Evolutionary conservation across 1,140 invertebrate genomes (phyloP), one percentile per base, ranked within the genome.

Genomic region (Brachionus rotundiformis): DNA sequence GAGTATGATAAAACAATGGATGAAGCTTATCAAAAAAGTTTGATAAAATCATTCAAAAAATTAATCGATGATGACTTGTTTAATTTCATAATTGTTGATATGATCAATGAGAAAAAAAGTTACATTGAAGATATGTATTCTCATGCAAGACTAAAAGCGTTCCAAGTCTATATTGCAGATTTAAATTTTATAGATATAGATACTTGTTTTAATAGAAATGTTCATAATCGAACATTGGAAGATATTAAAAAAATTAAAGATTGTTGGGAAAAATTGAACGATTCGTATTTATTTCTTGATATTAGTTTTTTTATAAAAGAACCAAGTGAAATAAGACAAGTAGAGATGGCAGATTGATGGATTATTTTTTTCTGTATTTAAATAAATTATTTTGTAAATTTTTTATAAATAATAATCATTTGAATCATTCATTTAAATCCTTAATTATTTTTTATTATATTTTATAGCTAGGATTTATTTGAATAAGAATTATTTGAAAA

Each of bases 31-130:
- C 86, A 93, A 82, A 90, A 90, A 33, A 95, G 93, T 65, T 89
- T 98, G 36, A 89, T 93, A 33, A 95, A 95, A 89, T 92, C 94
- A 16, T 96, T 96, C 85, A 95, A 94, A 85, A 95, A 95, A 88
- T 95, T 93, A 25, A 90, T 97, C 6, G 92, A 92, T 41, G 94
- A 96, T 88, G 93, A 94, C 29, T 95, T 94, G 85, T 96, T 96
- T 86, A 91, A 92, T 71, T 96, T 98, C 86, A 93, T 98, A 82
- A 94, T 98, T 86, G 91, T 95, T 23, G 95, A 97, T 88, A 92
- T 93, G 84, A 85, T 86, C 3, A 87, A 88, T 84, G 92, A 95
- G 83, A 92, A 92, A 85, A 90, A 94, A 5, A 84, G 84, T 27
- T 86, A 90, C 82, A 95, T 95, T 86, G 93, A 93, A 83, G 93